These are phyloP conservation scores for Hirtodrosophila alboralis DNA, from an alignment of 2,888 invertebrate genomes.

Conservation along the genomic window DNA sequence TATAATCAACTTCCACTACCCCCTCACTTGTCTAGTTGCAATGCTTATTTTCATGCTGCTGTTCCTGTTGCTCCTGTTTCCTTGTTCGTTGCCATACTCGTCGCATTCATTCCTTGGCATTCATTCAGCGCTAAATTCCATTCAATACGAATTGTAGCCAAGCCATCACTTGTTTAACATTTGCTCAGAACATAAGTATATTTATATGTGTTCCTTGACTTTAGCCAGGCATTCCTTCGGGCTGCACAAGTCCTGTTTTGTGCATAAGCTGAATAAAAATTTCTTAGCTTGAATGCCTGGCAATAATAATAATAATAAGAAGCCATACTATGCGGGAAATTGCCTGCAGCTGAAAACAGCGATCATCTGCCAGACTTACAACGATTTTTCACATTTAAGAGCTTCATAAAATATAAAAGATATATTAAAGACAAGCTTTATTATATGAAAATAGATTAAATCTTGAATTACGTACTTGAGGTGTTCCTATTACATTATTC, in stretches of 20 bases:
- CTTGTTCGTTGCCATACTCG: conserved; percentile 25
- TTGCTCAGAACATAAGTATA: too few species aligned
- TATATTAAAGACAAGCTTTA: conserved; percentile 23
- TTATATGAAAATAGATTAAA: too few species aligned
- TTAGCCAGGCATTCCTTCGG: conserved; percentile 24
- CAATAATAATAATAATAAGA: conserved; percentile 37
- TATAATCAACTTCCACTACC: conserved; percentile 55
- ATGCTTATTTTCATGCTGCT: too few species aligned
- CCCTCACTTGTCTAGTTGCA: too few species aligned
- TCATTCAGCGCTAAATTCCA: conserved; percentile 64
- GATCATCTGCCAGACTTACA: conserved; percentile 29
- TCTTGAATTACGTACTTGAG: too few species aligned
- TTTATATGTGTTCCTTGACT: conserved; percentile 27
- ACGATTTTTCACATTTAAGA: conserved; percentile 42
- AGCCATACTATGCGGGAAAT: conserved; percentile 10
- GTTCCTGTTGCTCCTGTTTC: neutral
- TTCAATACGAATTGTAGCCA: conserved; percentile 67
- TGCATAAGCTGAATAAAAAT: conserved; percentile 16
- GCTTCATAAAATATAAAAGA: conserved; percentile 37
- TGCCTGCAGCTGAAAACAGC: conserved; percentile 21
- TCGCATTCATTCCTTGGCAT: conserved; percentile 46
- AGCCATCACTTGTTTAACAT: conserved; percentile 49
- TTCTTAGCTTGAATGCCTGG: conserved; percentile 31
- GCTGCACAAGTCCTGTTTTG: conserved; percentile 26
- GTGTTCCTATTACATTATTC: too few species aligned